Base-by-base conservation (phyloP, 2,888 invertebrate genomes). In the Conistra vaccinii region DNA sequence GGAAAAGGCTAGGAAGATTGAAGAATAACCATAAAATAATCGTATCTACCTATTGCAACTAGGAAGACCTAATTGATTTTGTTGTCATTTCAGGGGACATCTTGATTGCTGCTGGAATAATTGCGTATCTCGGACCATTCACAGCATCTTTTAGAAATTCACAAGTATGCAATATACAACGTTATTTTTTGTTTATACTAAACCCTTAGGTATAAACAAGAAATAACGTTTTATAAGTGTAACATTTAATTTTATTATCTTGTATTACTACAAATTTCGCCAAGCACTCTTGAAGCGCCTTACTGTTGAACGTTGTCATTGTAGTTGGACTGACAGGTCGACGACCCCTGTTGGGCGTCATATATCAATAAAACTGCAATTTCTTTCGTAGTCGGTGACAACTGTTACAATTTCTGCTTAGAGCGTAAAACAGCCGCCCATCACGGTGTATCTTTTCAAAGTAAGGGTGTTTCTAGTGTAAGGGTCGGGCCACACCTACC, bases 91-190 rank as follows among this genome's bases (percentile, higher is more conserved):
- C 95, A 97, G 99, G 99, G n/a, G 99, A 99, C 91, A 98, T 99
- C 61, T 96, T 99, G 83, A 97, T 99, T 72, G 98, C 99, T 10
- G 98, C 99, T 23, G 99, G 98, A 23, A 97, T 99, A 10, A 98
- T 99, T 4, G 98, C 99, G 0, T 99, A 99, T 92, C 96, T 99
- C 69, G 99, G 99, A 14, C 98, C 99, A 4, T 99, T 99, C 89
- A 98, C 98, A 2, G 97, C 97, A 82, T 95, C 97, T 72, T 98
- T 98, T 91, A 97, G 98, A 82, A 89, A 97, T 76, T 89, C 90
- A n/a, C 96, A 96, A 90, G 96, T 96, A 90, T 74, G 84, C 55
- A n/a, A 42, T 39, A 23, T 23, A n/a, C n/a, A n/a, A n/a, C n/a
- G n/a, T n/a, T n/a, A n/a, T n/a, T n/a, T n/a, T n/a, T n/a, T n/a